Evolutionary conservation across 2,888 invertebrate species (phyloP).

Genomic region (Ennomos quercinarius): DNA sequence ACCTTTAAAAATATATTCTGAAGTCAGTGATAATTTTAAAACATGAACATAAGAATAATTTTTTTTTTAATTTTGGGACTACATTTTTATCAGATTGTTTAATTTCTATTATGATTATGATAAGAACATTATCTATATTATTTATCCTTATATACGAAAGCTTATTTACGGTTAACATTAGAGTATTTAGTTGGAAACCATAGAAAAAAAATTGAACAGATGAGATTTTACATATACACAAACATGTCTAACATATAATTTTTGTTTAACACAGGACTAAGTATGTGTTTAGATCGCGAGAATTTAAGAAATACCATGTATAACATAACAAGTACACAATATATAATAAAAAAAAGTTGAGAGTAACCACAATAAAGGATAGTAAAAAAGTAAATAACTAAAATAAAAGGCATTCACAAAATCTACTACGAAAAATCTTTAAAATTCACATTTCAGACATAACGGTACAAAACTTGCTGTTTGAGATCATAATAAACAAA

Average conservation of each 20-base stretch:
- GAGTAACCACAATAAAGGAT: conserved; percentile 11
- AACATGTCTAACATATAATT: conserved; percentile 18
- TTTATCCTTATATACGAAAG: too few relatives aligned
- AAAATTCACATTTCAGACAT: conserved; percentile 37
- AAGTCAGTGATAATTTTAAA: conserved; percentile 20
- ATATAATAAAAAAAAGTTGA: conserved; percentile 19
- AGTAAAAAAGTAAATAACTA: conserved; percentile 3
- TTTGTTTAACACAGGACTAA: too few relatives aligned
- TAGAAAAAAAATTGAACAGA: too few relatives aligned
- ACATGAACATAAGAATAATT: conserved; percentile 1
- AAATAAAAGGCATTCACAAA: not conserved
- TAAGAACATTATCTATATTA: too few relatives aligned
- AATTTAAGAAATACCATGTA: too few relatives aligned
- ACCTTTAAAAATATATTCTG: conserved; percentile 41
- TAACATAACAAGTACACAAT: too few relatives aligned
- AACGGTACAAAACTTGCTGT: conserved; percentile 41
- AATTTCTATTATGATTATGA: too few relatives aligned
- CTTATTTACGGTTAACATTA: too few relatives aligned
- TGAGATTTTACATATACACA: not conserved
- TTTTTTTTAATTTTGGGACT: too few relatives aligned
- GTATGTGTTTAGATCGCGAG: too few relatives aligned
- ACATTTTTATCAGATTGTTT: too few relatives aligned
- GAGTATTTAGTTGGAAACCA: too few relatives aligned
- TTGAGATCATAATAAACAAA: conserved; percentile 63
- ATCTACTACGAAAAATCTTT: conserved; percentile 5